These are phyloP conservation scores for Circaetus gallicus DNA, from an alignment of 2,113 vertebrate genomes.

Conservation along the genomic window DNA sequence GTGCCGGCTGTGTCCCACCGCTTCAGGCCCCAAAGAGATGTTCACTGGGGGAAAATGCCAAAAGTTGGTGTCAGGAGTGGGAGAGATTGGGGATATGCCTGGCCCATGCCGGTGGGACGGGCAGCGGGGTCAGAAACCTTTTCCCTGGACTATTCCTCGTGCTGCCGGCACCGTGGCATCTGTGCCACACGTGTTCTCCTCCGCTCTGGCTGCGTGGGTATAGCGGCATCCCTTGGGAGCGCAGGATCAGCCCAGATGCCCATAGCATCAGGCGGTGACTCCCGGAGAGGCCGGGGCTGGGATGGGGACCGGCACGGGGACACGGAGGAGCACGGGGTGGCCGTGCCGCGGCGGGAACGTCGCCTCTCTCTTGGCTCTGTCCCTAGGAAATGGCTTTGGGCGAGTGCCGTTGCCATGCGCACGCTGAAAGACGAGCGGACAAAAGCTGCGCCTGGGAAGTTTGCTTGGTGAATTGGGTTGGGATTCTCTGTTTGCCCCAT, in stretches of 20 bases:
- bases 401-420: conserved; percentile 36
- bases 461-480: background rate
- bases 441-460: conserved; percentile 44
- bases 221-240: fast-evolving
- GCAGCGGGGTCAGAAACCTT: background rate
- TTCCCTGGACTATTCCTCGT: background rate
- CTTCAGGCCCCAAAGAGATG: background rate
- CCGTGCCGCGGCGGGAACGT: background rate
- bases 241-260: background rate
- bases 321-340: background rate
- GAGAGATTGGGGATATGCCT: background rate
- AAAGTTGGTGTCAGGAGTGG: background rate
- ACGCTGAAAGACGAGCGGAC: conserved; percentile 24
- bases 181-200: fast-evolving
- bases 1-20: background rate
- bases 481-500: conserved; percentile 39
- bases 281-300: background rate
- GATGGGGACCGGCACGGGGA: background rate
- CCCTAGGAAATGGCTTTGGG: conserved; percentile 44
- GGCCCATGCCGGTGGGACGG: fast-evolving
- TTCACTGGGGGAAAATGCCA: fast-evolving
- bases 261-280: fast-evolving
- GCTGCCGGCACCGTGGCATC: fast-evolving
- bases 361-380: background rate
- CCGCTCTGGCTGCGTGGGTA: fast-evolving